These are phyloP conservation scores for Crossaster papposus DNA, from an alignment of 53 echinoderm and acorn worm genomes.

Conservation along the genomic window DNA sequence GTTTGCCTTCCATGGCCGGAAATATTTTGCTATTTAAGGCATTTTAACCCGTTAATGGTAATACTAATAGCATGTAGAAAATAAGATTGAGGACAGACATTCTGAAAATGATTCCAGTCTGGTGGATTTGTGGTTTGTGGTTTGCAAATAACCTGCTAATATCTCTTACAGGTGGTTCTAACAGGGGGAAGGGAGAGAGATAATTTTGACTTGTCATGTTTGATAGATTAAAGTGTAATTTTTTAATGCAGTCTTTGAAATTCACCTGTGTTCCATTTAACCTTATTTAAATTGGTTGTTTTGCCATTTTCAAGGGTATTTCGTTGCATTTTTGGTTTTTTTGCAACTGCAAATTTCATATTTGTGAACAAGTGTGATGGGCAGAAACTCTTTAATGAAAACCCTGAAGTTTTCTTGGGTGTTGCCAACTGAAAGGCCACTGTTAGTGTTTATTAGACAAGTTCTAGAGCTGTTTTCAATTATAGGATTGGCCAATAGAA, in stretches of 20 bases:
- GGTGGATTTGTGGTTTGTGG: background rate
- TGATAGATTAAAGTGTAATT: too few species aligned
- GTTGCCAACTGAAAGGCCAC: background rate
- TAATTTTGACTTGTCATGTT: too few species aligned
- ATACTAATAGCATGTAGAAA: background rate
- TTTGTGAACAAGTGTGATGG: too few species aligned
- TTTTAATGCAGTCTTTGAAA: too few species aligned
- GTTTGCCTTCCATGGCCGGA: background rate
- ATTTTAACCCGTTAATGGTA: background rate
- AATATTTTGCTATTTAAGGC: conserved; percentile 20
- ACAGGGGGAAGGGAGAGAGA: too few species aligned
- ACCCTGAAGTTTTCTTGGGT: background rate
- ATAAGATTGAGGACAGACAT: background rate
- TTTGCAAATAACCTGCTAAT: background rate
- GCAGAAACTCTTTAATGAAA: background rate
- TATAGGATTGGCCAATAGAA: background rate
- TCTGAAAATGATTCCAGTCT: background rate
- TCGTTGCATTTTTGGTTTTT: too few species aligned
- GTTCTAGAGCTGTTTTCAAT: background rate
- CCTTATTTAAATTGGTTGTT: too few species aligned
- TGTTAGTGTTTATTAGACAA: background rate
- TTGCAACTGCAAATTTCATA: too few species aligned
- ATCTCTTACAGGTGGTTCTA: background rate
- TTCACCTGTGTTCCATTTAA: too few species aligned
- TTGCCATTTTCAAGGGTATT: too few species aligned